phyloP scores from a whole-genome alignment of 2,113 vertebrate genomes.

The Xiphorhynchus elegans region DNA sequence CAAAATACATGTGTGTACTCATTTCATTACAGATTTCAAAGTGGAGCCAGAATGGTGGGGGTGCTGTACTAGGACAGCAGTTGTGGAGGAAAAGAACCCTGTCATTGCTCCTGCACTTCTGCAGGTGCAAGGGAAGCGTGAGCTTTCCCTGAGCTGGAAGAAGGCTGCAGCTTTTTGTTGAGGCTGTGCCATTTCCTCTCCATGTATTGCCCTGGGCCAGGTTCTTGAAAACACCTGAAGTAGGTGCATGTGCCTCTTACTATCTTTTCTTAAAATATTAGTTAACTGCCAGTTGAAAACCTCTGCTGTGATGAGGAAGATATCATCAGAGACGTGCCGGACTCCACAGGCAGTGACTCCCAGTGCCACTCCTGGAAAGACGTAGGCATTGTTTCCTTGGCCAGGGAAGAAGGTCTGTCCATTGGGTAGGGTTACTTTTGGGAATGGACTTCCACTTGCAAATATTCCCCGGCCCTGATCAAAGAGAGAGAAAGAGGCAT shows the following conservation, averaged over 20 bases:
- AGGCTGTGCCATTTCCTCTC: neutral
- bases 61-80: neutral
- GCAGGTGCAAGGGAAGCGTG: neutral
- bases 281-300: constrained; percentile 57
- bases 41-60: neutral
- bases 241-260: neutral
- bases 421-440: constrained; percentile 86
- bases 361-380: constrained; percentile 94
- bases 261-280: neutral
- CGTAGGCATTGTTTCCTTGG: constrained; percentile 96
- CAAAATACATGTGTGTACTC: fast-evolving
- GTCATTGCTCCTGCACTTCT: neutral
- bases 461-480: constrained; percentile 92
- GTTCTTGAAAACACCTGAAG: neutral
- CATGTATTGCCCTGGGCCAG: fast-evolving
- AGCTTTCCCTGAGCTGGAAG: neutral
- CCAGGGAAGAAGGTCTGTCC: constrained; percentile 92
- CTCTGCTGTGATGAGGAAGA: constrained; percentile 96
- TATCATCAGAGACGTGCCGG: constrained; percentile 91
- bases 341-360: constrained; percentile 89
- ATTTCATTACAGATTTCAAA: neutral
- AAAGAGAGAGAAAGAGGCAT: constrained; percentile 24
- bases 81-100: neutral
- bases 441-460: constrained; percentile 94
- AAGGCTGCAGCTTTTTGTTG: neutral